Evolutionary conservation across 2,797 vertebrate genomes (phyloP).

Genomic region (Phyllotis vaccarum): DNA sequence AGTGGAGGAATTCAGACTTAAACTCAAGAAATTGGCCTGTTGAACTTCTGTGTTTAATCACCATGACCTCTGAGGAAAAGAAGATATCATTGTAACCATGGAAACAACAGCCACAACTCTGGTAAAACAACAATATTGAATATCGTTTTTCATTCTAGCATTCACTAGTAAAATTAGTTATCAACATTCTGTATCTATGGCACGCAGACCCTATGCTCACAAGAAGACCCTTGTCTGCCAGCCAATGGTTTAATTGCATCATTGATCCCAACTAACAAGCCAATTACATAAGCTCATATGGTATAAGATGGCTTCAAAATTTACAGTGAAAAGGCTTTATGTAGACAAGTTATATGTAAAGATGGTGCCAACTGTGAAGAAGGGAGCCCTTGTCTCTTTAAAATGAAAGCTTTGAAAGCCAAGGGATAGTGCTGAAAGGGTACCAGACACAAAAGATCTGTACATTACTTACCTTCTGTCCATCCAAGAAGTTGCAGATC

Average conservation of each 20-base stretch:
- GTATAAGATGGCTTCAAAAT: background rate
- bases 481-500: background rate
- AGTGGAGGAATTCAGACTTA: background rate
- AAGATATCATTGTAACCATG: background rate
- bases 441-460: background rate
- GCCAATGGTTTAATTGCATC: background rate
- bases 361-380: background rate
- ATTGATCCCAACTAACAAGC: background rate
- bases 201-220: background rate
- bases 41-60: background rate
- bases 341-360: background rate
- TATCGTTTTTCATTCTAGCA: background rate
- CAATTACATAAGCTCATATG: background rate
- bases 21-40: background rate
- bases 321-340: background rate
- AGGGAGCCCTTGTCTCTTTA: background rate
- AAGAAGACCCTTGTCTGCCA: background rate
- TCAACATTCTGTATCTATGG: background rate
- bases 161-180: background rate
- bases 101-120: background rate
- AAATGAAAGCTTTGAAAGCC: background rate
- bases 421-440: background rate
- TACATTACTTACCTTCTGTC: too few species aligned
- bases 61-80: background rate
- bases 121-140: background rate